phyloP scores from a whole-genome alignment of 2,888 invertebrate genomes.

The Melieria omissa region DNA sequence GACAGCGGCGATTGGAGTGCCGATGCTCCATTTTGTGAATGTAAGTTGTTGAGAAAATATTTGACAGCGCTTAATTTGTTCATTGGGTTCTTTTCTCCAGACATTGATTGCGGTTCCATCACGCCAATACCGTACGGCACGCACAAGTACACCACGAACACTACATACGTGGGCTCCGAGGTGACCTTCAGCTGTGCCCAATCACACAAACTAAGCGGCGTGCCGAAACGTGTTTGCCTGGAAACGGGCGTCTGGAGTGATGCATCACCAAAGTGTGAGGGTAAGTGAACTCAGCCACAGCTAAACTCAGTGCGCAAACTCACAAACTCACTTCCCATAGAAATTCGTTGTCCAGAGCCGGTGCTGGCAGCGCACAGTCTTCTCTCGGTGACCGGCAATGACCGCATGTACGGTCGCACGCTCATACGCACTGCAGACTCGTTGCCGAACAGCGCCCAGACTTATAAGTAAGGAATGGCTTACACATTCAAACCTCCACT shows the following conservation, averaged over 20 bases:
- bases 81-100: constrained; percentile 66
- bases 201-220: constrained; percentile 83
- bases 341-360: constrained; percentile 89
- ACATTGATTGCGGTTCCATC: constrained; percentile 89
- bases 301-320: too few relatives aligned
- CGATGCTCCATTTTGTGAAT: constrained; percentile 84
- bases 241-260: constrained; percentile 87
- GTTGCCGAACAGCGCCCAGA: constrained; percentile 75
- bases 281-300: constrained; percentile 42
- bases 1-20: constrained; percentile 87
- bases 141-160: constrained; percentile 79
- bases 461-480: constrained; percentile 72
- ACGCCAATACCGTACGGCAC: constrained; percentile 82
- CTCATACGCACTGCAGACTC: constrained; percentile 80
- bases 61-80: not conserved
- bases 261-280: constrained; percentile 84
- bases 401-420: constrained; percentile 87
- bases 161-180: constrained; percentile 83
- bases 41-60: constrained; percentile 69
- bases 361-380: constrained; percentile 85
- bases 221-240: constrained; percentile 77
- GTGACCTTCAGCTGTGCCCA: constrained; percentile 83
- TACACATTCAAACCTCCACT: not conserved
- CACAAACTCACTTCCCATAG: constrained; percentile 66
- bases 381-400: constrained; percentile 89